These are phyloP conservation scores for Parazoanthus darwini DNA, from an alignment of 92 coral and sea anemone genomes.

Conservation along the genomic window DNA sequence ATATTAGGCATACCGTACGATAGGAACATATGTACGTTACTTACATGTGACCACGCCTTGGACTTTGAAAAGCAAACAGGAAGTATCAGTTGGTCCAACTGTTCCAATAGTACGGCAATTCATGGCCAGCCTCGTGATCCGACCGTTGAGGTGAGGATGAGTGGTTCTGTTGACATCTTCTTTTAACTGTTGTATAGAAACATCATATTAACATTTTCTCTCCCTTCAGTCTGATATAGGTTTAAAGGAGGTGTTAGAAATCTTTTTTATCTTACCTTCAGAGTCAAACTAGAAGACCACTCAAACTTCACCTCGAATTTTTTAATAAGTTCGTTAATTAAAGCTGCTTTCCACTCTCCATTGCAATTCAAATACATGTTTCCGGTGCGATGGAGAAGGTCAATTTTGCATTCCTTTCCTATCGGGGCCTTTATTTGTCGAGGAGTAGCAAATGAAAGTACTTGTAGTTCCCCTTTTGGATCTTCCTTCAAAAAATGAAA, in stretches of 20 bases:
- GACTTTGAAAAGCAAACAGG: constrained; percentile 22
- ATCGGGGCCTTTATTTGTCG: neutral
- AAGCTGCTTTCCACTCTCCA: too few relatives aligned
- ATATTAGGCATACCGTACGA: neutral
- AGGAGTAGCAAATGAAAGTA: constrained; percentile 11
- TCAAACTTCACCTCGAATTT: too few relatives aligned
- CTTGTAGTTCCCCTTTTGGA: neutral
- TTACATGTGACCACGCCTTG: constrained; percentile 28
- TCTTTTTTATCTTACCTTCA: neutral
- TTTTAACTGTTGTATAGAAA: neutral
- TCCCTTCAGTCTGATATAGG: too few relatives aligned
- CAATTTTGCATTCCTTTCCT: constrained; percentile 31
- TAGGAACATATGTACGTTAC: neutral
- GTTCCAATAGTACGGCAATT: constrained; percentile 1
- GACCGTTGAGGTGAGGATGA: constrained; percentile 24
- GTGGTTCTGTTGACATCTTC: neutral
- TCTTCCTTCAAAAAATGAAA: neutral
- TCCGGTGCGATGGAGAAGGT: neutral
- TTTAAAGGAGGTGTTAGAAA: too few relatives aligned
- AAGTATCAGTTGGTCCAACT: neutral
- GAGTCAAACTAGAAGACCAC: neutral
- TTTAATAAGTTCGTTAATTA: too few relatives aligned
- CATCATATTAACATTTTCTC: too few relatives aligned
- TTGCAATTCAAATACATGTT: too few relatives aligned
- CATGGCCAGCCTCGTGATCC: constrained; percentile 7